A percentile compares a stretch with the other conserved stretches of the same genome.
phyloP scores from a whole-genome alignment of 2,888 invertebrate species.

The Drosophila diplacantha region DNA sequence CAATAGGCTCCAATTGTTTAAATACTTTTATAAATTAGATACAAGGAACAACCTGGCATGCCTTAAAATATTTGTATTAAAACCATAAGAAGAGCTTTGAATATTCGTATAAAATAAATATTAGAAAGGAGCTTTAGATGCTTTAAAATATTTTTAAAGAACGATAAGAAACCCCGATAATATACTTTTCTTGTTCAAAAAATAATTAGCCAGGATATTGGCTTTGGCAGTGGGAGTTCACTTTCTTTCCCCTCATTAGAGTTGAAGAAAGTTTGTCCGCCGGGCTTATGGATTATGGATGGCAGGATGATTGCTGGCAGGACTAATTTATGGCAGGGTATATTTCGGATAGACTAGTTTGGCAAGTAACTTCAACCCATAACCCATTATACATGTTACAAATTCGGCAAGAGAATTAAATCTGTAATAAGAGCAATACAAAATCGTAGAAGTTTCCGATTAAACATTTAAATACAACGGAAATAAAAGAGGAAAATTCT shows the following conservation, averaged over 20 bases:
- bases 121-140: background rate
- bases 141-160: background rate
- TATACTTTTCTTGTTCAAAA: background rate
- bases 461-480: background rate
- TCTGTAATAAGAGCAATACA: background rate
- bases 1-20: no score
- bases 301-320: slow-evolving; percentile 2
- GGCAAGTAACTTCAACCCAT: background rate
- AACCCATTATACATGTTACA: background rate
- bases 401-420: background rate
- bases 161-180: background rate
- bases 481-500: background rate
- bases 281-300: slow-evolving; percentile 3
- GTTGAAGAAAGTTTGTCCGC: background rate
- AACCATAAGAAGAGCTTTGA: background rate
- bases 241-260: background rate
- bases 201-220: slow-evolving; percentile 4
- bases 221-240: background rate
- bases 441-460: background rate
- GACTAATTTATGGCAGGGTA: slow-evolving; percentile 1
- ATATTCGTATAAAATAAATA: background rate
- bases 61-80: no score
- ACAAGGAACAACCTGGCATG: background rate
- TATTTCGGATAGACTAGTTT: background rate
- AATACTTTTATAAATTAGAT: background rate